A percentile compares a stretch with the other conserved stretches of the same genome.
Evolutionary conservation across 2,113 vertebrate genomes (phyloP).

Genomic region (Microcebus tavaratra): DNA sequence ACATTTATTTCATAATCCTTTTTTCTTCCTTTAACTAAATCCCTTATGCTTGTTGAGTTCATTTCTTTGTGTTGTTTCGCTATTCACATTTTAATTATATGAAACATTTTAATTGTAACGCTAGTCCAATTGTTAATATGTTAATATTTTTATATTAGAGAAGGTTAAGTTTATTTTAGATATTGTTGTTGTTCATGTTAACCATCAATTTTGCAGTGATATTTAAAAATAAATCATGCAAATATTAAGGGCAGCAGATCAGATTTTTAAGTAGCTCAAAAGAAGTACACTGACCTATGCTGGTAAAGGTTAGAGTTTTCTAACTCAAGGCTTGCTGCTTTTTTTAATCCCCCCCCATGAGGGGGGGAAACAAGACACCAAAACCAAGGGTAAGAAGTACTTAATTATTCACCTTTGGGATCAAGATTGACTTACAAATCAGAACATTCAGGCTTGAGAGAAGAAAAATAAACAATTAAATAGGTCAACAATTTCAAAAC

Average conservation of each 20-base stretch:
- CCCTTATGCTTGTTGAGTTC: neutral
- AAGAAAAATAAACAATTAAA: no score
- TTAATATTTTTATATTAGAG: constrained; percentile 2
- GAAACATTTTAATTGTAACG: neutral
- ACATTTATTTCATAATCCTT: neutral
- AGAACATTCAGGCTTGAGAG: neutral
- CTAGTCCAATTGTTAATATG: neutral
- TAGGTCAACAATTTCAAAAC: no score
- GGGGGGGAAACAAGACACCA: neutral
- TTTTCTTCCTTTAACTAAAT: neutral
- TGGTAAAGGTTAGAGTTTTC: neutral
- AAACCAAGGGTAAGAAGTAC: neutral
- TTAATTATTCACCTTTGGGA: constrained; percentile 1
- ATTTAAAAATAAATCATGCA: neutral
- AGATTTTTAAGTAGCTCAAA: neutral
- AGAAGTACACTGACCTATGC: neutral
- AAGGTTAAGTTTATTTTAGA: neutral
- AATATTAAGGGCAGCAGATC: neutral
- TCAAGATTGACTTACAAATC: neutral
- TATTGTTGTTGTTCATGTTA: neutral
- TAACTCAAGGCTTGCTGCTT: neutral
- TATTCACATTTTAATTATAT: neutral
- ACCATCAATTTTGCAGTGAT: neutral
- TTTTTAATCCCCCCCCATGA: neutral
- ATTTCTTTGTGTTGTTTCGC: neutral